Conservation (phyloP, 1,140 invertebrate species). For the Sitophilus oryzae region DNA sequence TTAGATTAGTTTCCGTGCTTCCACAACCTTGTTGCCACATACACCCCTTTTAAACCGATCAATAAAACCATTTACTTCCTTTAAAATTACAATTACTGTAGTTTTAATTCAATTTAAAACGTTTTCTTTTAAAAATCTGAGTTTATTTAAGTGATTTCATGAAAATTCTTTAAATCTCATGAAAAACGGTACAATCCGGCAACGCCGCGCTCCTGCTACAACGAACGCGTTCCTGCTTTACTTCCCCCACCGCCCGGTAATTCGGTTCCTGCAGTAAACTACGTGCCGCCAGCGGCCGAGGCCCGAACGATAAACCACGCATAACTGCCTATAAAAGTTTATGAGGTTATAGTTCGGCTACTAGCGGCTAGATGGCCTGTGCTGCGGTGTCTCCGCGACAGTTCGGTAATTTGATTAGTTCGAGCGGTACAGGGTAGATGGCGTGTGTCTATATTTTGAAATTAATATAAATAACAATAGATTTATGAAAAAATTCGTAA, state of each 20-base stretch:
- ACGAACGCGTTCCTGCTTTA: background rate
- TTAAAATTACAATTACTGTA: no score
- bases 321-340: slow-evolving; percentile 22
- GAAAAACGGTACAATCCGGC: background rate
- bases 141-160: no score
- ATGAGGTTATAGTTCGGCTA: slow-evolving; percentile 26
- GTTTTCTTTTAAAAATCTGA: no score
- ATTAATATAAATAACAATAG: no score
- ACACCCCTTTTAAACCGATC: no score
- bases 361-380: slow-evolving; percentile 28
- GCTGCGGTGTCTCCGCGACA: background rate
- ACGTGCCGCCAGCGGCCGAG: slow-evolving; percentile 12
- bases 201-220: background rate
- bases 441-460: no score
- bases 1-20: background rate
- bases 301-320: slow-evolving; percentile 16
- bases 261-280: slow-evolving; percentile 18
- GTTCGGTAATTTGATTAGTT: slow-evolving; percentile 5
- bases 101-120: no score
- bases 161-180: background rate
- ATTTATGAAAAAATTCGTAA: no score
- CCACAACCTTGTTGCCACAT: background rate
- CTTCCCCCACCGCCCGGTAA: slow-evolving; percentile 3
- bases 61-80: no score
- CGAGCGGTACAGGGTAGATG: slow-evolving; percentile 14